Evolutionary conservation across 2,888 invertebrate genomes (phyloP).

Genomic region (Eristalinus aeneus): DNA sequence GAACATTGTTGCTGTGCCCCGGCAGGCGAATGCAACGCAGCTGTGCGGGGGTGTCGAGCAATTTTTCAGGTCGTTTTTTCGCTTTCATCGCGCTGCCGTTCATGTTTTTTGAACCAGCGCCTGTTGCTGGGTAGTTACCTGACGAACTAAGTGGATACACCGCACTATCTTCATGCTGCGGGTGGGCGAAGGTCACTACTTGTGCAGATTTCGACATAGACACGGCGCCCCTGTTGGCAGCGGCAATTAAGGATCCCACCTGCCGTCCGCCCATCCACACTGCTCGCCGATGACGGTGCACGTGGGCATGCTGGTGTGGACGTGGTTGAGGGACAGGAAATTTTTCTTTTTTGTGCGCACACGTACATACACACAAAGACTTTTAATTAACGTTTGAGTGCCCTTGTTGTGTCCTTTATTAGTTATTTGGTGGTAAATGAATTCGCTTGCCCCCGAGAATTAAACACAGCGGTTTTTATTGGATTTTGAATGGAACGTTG

Average conservation of each 20-base stretch:
- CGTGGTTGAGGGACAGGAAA: background rate
- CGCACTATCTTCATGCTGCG: constrained; percentile 3
- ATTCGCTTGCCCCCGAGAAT: constrained; percentile 22
- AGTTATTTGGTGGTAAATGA: constrained; percentile 42
- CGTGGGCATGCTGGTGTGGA: background rate
- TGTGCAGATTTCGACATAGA: constrained; percentile 32
- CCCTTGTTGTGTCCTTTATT: constrained; percentile 26
- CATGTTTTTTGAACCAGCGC: constrained; percentile 2
- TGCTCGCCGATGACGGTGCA: background rate
- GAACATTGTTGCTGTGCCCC: constrained; percentile 6
- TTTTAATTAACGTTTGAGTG: constrained; percentile 47
- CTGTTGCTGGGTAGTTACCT: constrained; percentile 54
- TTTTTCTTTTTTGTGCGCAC: constrained; percentile 9
- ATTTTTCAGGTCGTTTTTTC: constrained; percentile 19
- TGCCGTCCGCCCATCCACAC: background rate
- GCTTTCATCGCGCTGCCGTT: background rate
- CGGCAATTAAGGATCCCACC: constrained; percentile 28
- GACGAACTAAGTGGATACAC: constrained; percentile 29
- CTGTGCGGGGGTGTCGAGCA: background rate
- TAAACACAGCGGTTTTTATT: constrained; percentile 31
- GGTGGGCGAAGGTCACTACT: constrained; percentile 16
- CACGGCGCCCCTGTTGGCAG: constrained; percentile 24
- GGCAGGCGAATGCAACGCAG: background rate
- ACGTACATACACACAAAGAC: constrained; percentile 3
- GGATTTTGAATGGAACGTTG: constrained; percentile 13